phyloP scores from a whole-genome alignment of 2,113 vertebrate genomes.

The Indicator indicator region DNA sequence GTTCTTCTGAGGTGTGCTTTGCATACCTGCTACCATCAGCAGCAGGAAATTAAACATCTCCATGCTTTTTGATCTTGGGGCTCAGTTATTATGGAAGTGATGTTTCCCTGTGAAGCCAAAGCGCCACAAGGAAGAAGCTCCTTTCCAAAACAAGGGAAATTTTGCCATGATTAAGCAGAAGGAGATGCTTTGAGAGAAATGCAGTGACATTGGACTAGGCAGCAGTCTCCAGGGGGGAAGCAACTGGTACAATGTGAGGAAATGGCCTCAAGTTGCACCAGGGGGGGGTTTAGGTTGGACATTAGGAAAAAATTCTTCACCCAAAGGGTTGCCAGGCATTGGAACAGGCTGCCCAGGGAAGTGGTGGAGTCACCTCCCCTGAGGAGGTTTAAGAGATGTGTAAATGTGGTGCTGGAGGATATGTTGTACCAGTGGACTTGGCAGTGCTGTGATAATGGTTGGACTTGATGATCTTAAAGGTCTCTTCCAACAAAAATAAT shows the following conservation, averaged over 20 bases:
- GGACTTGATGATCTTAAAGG: no score
- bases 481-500: no score
- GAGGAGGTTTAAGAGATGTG: no score
- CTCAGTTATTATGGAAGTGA: not conserved
- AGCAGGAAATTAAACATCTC: not conserved
- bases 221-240: not conserved
- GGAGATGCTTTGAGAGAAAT: not conserved
- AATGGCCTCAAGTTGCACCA: no score
- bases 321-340: no score
- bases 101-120: not conserved
- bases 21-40: not conserved
- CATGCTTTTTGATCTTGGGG: not conserved
- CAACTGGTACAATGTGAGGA: not conserved
- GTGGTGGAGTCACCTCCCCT: no score
- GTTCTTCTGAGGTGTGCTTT: not conserved
- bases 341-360: no score
- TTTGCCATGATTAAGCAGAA: not conserved
- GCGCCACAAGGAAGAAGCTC: not conserved
- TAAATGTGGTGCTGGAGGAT: no score
- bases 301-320: no score
- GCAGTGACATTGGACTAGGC: not conserved
- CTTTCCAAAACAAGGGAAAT: not conserved
- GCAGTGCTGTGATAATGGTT: no score
- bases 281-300: no score
- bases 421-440: no score